Base-by-base conservation (phyloP, 2,797 vertebrate genomes). In the Etheostoma nigrum region DNA sequence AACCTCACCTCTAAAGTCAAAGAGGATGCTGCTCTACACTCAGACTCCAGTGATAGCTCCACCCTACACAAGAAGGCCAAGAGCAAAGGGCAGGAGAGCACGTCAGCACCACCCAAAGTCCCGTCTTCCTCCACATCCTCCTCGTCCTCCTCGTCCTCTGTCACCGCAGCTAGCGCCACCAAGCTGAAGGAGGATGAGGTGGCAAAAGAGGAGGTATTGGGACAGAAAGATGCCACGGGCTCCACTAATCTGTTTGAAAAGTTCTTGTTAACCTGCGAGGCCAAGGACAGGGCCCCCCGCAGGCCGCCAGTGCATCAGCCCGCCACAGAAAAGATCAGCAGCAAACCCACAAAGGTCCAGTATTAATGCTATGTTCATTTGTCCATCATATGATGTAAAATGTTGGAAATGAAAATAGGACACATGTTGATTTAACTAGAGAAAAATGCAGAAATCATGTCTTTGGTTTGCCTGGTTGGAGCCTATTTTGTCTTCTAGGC, bases 21-120 rank as follows among this genome's bases (percentile, higher is more conserved):
- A 58, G 83, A 89, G 47, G 97, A 98, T 0, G 90, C 96, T 2
- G 96, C 96, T 0, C 94, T 70, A 0, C 97, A 96, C 48, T 95
- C 94, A 0, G 95, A 95, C 65, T 96, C 97, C 55, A 96, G 96
- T 2, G 95, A 96, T 76, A 95, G 95, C 63, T 94, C 95, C 55
- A 66, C 4, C 0, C 51, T 88, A 5, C 78, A 86, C 8, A 94
- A 82, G 66, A 89, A 93, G 55, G 5, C 70, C 10, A 92, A 88
- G 69, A 84, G 72, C 48, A 92, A 90, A 90, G 82, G 71, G 3
- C 89, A 78, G 27, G 94, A 95, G 23, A 42, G 62, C 70, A 0
- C 76, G 7, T 18, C 82, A 0, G 11, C 75, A 15, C 79, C 81
- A 2, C 79, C 68, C 21, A 93, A 88, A 74, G 85, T 64, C n/a